Base-by-base conservation (phyloP, 2,888 invertebrate species). In the Apantesis nais region DNA sequence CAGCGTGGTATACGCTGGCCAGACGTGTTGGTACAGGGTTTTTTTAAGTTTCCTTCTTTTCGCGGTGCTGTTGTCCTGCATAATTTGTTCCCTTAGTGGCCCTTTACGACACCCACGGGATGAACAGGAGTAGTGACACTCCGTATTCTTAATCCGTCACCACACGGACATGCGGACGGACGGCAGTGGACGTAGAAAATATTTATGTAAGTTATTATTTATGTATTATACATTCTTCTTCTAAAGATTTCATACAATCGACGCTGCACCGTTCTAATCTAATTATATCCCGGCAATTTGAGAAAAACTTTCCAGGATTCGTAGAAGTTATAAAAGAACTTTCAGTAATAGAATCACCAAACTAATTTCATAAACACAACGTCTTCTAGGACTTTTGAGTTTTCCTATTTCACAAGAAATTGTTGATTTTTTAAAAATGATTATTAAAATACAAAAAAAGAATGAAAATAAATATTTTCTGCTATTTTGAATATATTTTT, bases 131-230 rank as follows among this genome's bases (percentile, higher is more conserved):
- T n/a, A n/a, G n/a, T n/a, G n/a, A n/a, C n/a, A n/a, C n/a, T n/a
- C n/a, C n/a, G n/a, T n/a, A n/a, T n/a, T n/a, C n/a, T n/a, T n/a
- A n/a, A n/a, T n/a, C n/a, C n/a, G n/a, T n/a, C n/a, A n/a, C n/a
- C n/a, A n/a, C n/a, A n/a, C n/a, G n/a, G n/a, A n/a, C n/a, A n/a
- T n/a, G n/a, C n/a, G n/a, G n/a, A n/a, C n/a, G n/a, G n/a, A n/a
- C n/a, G n/a, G n/a, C n/a, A n/a, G n/a, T 16, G 3, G 31, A 80
- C 0, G 84, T 86, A 3, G 87, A 93, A 70, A 2, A 71, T 0
- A 85, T 92, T 70, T 92, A 90, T 70, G 93, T 93, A 79, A 89
- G 93, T 70, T 31, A 66, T 70, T 34, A 67, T 58, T 29, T 29
- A 25, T 55, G 12, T 14, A n/a, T 52, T 8, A 22, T 41, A 58